Base-by-base conservation (phyloP, 2,113 vertebrate species). In the Tretioscincus oriximinensis region DNA sequence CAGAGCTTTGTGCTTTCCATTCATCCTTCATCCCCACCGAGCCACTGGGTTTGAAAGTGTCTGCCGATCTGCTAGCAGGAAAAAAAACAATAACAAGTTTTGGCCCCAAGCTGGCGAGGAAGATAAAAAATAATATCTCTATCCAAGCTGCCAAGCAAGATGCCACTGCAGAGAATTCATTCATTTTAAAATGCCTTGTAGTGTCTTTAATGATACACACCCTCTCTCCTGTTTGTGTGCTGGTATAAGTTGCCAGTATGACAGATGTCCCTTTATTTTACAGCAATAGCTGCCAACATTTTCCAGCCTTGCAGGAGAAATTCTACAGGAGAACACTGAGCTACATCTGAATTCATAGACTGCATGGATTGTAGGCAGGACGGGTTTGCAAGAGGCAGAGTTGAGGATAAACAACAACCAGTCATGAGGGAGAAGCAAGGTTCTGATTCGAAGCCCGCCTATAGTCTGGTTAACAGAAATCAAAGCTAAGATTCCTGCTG, bases 211-310 rank as follows among this genome's bases (percentile, higher is more conserved):
- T 9, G 47, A 71, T 22, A 12, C 3, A 21, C 3, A 5, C 58
- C 77, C 28, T 41, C 8, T n/a, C 54, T 45, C 16, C n/a, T 31
- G 35, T 81, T 84, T 76, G n/a, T 31, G 29, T 65, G 73, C 70
- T 66, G 60, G 24, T 65, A 21, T 66, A 72, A 63, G 49, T 61
- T 35, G 41, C 9, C 70, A 81, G 22, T 29, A 69, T 76, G 28
- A 60, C 65, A 83, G 60, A 54, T 74, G 71, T 72, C 18, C 24
- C 58, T 24, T 81, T 54, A 67, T 77, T 77, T 66, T 72, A 28
- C 28, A 77, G 61, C 61, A 35, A 4, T 5, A 51, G 45, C 70
- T 64, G 29, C 81, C 66, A 70, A 31, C 1, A 21, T 83, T 35
- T 81, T 22, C 74, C 78, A 78, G 41, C 26, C 61, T 71, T 63